Evolutionary conservation across 2,113 vertebrate species (phyloP).

Genomic region (Opisthocomus hoazin): DNA sequence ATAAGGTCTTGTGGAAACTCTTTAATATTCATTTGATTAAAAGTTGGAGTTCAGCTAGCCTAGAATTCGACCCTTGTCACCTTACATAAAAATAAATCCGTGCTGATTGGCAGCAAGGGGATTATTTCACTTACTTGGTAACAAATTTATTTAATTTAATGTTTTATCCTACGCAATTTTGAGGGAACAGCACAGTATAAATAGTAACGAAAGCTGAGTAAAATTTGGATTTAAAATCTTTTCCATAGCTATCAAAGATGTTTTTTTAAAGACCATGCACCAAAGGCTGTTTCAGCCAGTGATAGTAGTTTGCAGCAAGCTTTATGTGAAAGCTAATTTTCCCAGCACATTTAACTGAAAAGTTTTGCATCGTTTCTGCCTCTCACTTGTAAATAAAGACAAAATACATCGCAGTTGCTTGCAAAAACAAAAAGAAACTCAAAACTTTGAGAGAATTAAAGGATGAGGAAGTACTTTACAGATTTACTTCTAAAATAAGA

Average conservation of each 20-base stretch:
- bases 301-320: background rate
- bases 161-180: background rate
- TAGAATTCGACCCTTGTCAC: background rate
- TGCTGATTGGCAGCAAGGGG: background rate
- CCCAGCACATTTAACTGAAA: background rate
- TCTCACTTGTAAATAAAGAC: background rate
- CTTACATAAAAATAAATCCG: background rate
- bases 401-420: background rate
- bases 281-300: background rate
- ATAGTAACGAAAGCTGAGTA: background rate
- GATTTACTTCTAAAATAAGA: background rate
- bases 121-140: background rate
- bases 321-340: background rate
- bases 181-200: background rate
- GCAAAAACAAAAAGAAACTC: background rate
- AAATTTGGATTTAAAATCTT: background rate
- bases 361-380: background rate
- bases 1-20: background rate
- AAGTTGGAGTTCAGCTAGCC: background rate
- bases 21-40: conserved; percentile 52
- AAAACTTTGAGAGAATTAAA: background rate
- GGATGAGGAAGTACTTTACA: background rate
- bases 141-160: background rate
- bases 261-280: background rate
- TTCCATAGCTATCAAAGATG: background rate